phyloP scores from a whole-genome alignment of 2,888 invertebrate species.

The Xiphydria camelus region DNA sequence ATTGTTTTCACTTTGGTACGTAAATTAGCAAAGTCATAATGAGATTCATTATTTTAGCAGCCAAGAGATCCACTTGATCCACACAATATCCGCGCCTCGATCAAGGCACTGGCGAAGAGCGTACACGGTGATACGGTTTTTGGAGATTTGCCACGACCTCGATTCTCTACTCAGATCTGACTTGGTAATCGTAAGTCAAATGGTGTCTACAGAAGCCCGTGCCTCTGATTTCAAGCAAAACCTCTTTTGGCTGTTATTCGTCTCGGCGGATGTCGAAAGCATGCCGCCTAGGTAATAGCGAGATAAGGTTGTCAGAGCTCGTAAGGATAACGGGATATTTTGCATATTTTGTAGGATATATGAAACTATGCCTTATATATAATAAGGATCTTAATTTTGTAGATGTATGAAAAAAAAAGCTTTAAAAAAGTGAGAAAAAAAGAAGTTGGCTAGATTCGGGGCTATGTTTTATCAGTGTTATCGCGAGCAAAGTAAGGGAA shows the following conservation, averaged over 20 bases:
- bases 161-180: constrained; percentile 84
- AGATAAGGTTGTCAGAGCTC: constrained; percentile 1
- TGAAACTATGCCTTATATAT: constrained; percentile 19
- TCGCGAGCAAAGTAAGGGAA: constrained; percentile 10
- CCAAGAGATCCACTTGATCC: constrained; percentile 57
- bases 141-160: constrained; percentile 83
- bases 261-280: constrained; percentile 14
- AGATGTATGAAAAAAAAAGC: constrained; percentile 14
- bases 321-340: constrained; percentile 1
- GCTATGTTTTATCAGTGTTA: constrained; percentile 17
- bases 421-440: constrained; percentile 16
- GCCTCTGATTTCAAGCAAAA: constrained; percentile 1
- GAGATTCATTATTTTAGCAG: constrained; percentile 31
- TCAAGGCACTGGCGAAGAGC: constrained; percentile 88
- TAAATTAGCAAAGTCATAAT: no score
- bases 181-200: constrained; percentile 23
- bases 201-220: constrained; percentile 7
- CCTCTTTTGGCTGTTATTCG: constrained; percentile 17
- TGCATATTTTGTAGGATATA: constrained; percentile 13
- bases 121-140: constrained; percentile 86
- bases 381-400: constrained; percentile 20
- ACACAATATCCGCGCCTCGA: constrained; percentile 86
- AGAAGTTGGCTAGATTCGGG: constrained; percentile 17
- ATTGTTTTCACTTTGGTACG: no score
- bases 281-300: constrained; percentile 1